Evolutionary conservation across 2,113 vertebrate genomes (phyloP), one percentile per base, ranked within the genome.

Genomic region (Xiphias gladius): DNA sequence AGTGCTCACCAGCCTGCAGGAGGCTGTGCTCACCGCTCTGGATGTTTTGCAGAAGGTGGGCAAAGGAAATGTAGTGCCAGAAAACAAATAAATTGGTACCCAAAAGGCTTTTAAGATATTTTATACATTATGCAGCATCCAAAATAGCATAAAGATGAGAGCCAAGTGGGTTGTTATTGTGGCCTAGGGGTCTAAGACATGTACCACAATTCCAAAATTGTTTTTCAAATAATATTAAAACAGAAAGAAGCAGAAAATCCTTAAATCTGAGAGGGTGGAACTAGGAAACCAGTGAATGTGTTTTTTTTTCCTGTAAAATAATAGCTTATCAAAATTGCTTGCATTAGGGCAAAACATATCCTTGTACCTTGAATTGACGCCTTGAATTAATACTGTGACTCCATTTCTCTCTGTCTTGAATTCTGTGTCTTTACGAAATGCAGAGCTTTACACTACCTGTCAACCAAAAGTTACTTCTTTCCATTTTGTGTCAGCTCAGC

Each of bases 1-100:
- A 3, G 96, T 99, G 88, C 95, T 99, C 92, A 99, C 98, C 86
- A 97, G 97, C 92, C 95, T 99, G 88, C 98, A 99, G 92, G 98
- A 99, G 91, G 97, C 97, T 0, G 98, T 99, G 13, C 97, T 99
- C 82, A 98, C 96, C 10, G 95, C 97, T 73, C 96, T 99, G 93
- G 98, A 99, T 91, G 97, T 99, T 83, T 92, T 99, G 82, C 98
- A 99, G 93, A 99, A 99, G 98, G 98, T 99, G 94, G 93, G 87
- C 19, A 16, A 57, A 70, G 22, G 9, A 81, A 39, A 28, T 58
- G 1, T 3, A 7, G 8, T 11, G 37, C 39, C 16, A 59, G 20
- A 37, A 41, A 57, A 64, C 19, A 32, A 39, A 82, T 46, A 46
- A 30, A 16, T 4, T 13, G n/a, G 1, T 28, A 24, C 10, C 5